phyloP scores from a whole-genome alignment of 30 jellyfish, hydroid and myxozoan genomes.

The Hydra vulgaris region DNA sequence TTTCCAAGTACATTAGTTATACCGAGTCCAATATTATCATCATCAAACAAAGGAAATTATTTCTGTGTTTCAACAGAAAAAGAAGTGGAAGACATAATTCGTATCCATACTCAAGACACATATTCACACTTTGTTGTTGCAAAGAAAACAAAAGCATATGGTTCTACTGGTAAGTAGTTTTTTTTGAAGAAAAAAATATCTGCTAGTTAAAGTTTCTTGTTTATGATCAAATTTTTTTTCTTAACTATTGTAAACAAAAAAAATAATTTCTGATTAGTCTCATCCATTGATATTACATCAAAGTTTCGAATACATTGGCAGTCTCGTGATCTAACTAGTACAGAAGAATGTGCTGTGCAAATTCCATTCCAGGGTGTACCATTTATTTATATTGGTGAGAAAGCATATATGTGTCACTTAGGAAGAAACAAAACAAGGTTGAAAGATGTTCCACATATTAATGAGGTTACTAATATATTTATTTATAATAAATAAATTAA shows the following conservation, averaged over 20 bases:
- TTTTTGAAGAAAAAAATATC: too few species aligned
- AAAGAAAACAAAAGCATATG: slow-evolving; percentile 35
- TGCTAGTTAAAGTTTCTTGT: background rate
- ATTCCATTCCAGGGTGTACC: slow-evolving; percentile 33
- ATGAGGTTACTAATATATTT: background rate
- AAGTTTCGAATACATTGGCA: slow-evolving; percentile 41
- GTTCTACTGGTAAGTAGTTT: slow-evolving; percentile 14
- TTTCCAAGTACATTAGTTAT: background rate
- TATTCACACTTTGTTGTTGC: slow-evolving; percentile 39
- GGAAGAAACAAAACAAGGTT: slow-evolving; percentile 25
- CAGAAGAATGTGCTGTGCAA: slow-evolving; percentile 44
- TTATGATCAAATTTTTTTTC: background rate
- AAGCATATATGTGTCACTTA: slow-evolving; percentile 37
- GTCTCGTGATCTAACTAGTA: slow-evolving; percentile 32
- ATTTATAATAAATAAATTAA: too few species aligned
- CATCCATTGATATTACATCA: slow-evolving; percentile 15
- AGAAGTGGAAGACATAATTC: slow-evolving; percentile 30
- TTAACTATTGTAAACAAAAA: too few species aligned
- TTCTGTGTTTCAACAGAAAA: slow-evolving; percentile 23
- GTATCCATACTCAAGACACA: slow-evolving; percentile 30
- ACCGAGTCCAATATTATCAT: background rate
- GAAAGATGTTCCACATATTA: background rate
- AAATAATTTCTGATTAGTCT: background rate
- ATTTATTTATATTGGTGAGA: slow-evolving; percentile 32
- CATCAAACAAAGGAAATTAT: slow-evolving; percentile 13